A percentile compares a stretch with the other conserved stretches of the same genome.
Evolutionary conservation across 23 tunicate species (phyloP).

Genomic region (Trididemnum nubilum): DNA sequence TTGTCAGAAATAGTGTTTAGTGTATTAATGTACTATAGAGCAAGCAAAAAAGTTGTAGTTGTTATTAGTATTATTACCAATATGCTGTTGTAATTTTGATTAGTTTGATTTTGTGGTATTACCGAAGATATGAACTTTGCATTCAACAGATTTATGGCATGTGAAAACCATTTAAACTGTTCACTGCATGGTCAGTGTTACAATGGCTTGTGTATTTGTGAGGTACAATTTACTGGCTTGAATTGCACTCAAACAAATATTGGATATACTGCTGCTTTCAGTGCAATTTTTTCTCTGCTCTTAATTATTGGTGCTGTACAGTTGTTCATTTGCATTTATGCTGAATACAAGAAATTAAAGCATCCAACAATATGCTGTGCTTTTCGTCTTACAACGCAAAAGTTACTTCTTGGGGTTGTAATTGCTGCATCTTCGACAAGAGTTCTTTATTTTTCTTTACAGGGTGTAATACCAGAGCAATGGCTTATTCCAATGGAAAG

Average conservation of each 20-base stretch:
- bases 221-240: slow-evolving; percentile 79
- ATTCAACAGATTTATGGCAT: slow-evolving; percentile 47
- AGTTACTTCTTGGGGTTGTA: slow-evolving; percentile 62
- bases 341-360: slow-evolving; percentile 67
- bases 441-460: slow-evolving; percentile 73
- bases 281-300: slow-evolving; percentile 54
- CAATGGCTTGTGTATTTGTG: slow-evolving; percentile 76
- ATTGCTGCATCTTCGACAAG: slow-evolving; percentile 64
- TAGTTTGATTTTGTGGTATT: no score
- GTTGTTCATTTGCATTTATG: slow-evolving; percentile 66
- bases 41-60: no score
- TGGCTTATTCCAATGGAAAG: slow-evolving; percentile 72
- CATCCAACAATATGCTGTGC: slow-evolving; percentile 53
- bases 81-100: no score
- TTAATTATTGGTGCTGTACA: slow-evolving; percentile 56
- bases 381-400: slow-evolving; percentile 82
- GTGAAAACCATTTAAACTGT: slow-evolving; percentile 58
- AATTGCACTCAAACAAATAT: slow-evolving; percentile 63
- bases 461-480: slow-evolving; percentile 74
- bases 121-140: slow-evolving; percentile 48
- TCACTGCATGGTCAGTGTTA: slow-evolving; percentile 65
- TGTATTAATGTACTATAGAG: no score
- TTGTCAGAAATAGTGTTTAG: no score
- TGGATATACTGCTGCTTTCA: slow-evolving; percentile 73
- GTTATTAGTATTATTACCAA: no score